A percentile compares a stretch with the other conserved stretches of the same genome.
Conservation (phyloP, 1,140 invertebrate species). For the Platorchestia sp. region DNA sequence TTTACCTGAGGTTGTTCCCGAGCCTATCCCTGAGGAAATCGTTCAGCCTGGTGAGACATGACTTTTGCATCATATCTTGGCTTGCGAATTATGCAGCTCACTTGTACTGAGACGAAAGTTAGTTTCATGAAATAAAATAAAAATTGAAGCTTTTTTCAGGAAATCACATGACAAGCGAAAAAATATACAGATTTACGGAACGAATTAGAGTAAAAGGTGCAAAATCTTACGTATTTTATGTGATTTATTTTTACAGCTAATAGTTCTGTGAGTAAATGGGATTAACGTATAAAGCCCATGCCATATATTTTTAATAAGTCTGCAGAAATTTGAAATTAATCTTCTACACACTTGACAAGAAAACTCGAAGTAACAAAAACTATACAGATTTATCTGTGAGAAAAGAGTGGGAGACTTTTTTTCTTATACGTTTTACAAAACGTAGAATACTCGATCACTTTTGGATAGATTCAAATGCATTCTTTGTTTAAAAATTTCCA, state of each 20-base stretch:
- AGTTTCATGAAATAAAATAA: neutral
- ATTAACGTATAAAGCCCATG: too few relatives aligned
- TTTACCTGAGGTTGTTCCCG: neutral
- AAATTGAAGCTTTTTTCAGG: neutral
- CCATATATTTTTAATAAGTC: too few relatives aligned
- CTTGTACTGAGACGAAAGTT: neutral
- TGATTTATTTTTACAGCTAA: too few relatives aligned
- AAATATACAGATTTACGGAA: too few relatives aligned
- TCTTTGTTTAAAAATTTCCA: neutral
- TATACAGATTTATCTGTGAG: neutral
- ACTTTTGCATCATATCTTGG: too few relatives aligned
- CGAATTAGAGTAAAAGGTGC: too few relatives aligned
- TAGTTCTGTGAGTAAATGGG: too few relatives aligned
- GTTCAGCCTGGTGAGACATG: neutral
- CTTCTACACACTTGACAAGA: neutral
- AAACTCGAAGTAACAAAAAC: neutral
- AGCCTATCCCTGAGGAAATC: neutral
- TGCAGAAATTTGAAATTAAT: neutral
- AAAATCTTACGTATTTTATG: too few relatives aligned
- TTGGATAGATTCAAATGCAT: neutral
- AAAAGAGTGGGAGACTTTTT: neutral
- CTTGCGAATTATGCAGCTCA: too few relatives aligned
- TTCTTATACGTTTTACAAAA: neutral
- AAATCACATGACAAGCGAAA: too few relatives aligned
- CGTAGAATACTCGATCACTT: too few relatives aligned